Evolutionary conservation across 2,113 vertebrate species (phyloP).

Genomic region (Lipotes vexillifer): DNA sequence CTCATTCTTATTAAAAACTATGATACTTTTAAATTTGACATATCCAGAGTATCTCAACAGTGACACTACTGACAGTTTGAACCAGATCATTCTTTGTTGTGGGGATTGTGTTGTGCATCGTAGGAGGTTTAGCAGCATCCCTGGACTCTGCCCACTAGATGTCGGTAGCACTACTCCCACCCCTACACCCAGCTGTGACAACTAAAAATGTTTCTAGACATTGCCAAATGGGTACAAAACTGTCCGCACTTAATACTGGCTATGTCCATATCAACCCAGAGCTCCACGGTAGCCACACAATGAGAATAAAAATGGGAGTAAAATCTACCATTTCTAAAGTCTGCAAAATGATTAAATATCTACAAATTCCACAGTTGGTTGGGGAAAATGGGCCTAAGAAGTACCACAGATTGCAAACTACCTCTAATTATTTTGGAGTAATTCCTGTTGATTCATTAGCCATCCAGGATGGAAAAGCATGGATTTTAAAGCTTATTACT

Average conservation of each 20-base stretch:
- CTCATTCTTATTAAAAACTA: not conserved
- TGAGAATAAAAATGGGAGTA: not conserved
- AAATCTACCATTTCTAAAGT: not conserved
- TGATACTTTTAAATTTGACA: not conserved
- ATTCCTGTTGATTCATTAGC: not conserved
- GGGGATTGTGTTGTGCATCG: not conserved
- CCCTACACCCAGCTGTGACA: not conserved
- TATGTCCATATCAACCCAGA: not conserved
- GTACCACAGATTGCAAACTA: not conserved
- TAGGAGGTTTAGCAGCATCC: not conserved
- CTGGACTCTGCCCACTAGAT: not conserved
- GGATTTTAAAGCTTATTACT: not conserved
- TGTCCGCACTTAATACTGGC: not conserved
- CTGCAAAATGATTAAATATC: not conserved
- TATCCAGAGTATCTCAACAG: not conserved
- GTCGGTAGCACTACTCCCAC: not conserved
- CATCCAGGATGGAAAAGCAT: not conserved
- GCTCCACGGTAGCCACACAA: not conserved
- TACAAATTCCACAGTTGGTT: not conserved
- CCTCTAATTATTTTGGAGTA: not conserved
- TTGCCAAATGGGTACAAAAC: not conserved
- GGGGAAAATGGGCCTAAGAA: not conserved
- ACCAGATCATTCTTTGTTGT: not conserved
- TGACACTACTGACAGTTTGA: not conserved
- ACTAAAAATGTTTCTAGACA: not conserved